A percentile compares a stretch with the other conserved stretches of the same genome.
Conservation (phyloP, 2,888 invertebrate species). For the Scaptomyza caliginosa region DNA sequence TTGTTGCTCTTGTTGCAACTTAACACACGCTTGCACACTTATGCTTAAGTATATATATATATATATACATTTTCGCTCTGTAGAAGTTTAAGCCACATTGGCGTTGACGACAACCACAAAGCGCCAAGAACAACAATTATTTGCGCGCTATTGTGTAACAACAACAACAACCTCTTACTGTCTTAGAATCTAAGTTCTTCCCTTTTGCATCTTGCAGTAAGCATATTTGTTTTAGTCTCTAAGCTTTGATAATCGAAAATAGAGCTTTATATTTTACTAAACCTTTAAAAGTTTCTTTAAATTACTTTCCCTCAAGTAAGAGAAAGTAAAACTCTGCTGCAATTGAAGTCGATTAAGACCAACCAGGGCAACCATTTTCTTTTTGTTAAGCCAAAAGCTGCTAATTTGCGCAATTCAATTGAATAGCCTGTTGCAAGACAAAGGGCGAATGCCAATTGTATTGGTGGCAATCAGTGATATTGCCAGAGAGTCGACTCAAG, state of each 20-base stretch:
- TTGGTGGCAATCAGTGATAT: slow-evolving; percentile 65
- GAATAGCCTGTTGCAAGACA: slow-evolving; percentile 63
- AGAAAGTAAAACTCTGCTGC: neutral
- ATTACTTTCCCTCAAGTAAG: neutral
- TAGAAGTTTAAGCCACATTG: slow-evolving; percentile 27
- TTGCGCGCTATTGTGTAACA: slow-evolving; percentile 47
- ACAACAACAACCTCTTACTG: neutral
- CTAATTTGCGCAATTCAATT: slow-evolving; percentile 65
- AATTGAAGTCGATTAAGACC: slow-evolving; percentile 2
- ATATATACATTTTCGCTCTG: neutral
- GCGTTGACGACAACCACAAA: slow-evolving; percentile 41
- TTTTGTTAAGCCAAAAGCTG: slow-evolving; percentile 10
- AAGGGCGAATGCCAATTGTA: slow-evolving; percentile 61
- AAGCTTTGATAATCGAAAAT: too few species aligned
- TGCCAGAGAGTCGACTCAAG: slow-evolving; percentile 38
- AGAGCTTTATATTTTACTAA: too few species aligned
- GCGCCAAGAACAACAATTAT: slow-evolving; percentile 46
- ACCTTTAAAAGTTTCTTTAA: neutral
- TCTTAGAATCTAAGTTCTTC: neutral
- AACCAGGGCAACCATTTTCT: neutral
- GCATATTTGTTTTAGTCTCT: neutral
- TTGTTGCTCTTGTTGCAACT: slow-evolving; percentile 11
- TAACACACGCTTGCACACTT: slow-evolving; percentile 2
- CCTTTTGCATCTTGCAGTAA: neutral
- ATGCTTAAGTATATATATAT: neutral